Evolutionary conservation across 2,797 vertebrate genomes (phyloP).

Genomic region (Taenioides sp.): DNA sequence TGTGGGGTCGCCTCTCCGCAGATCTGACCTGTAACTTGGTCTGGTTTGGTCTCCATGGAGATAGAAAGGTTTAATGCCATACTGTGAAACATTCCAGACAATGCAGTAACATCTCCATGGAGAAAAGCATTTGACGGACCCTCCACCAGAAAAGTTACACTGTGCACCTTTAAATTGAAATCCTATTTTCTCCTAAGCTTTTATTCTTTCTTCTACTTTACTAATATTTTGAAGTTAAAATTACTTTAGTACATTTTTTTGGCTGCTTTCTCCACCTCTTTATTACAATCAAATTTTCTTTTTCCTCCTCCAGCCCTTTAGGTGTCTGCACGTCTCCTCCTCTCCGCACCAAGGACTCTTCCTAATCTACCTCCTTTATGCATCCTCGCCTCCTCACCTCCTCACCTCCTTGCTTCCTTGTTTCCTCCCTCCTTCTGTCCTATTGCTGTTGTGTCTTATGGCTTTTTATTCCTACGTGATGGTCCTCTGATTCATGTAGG

Average conservation of each 20-base stretch:
- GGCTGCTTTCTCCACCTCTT: no score
- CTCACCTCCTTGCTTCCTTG: conserved; percentile 24
- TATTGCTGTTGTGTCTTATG: conserved; percentile 98
- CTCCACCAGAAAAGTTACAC: no score
- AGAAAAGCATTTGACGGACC: no score
- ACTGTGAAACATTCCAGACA: no score
- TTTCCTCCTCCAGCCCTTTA: conserved; percentile 22
- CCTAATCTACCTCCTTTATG: conserved; percentile 34
- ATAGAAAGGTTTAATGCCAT: no score
- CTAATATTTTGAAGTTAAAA: no score
- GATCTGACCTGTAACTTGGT: no score
- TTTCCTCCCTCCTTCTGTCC: conserved; percentile 55
- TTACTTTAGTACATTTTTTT: no score
- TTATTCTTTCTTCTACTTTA: no score
- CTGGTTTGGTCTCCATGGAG: no score
- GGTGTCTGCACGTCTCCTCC: conserved; percentile 32
- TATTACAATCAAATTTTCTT: background rate
- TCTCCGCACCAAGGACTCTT: conserved; percentile 32
- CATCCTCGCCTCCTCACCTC: conserved; percentile 29
- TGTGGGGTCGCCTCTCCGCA: no score
- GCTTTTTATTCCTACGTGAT: conserved; percentile 99
- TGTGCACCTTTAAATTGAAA: conserved; percentile 7
- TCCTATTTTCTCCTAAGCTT: conserved; percentile 22
- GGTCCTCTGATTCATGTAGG: conserved; percentile 98
- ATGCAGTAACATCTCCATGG: no score